Base-by-base conservation (phyloP, 1,140 invertebrate species). In the Leucophenga varia region DNA sequence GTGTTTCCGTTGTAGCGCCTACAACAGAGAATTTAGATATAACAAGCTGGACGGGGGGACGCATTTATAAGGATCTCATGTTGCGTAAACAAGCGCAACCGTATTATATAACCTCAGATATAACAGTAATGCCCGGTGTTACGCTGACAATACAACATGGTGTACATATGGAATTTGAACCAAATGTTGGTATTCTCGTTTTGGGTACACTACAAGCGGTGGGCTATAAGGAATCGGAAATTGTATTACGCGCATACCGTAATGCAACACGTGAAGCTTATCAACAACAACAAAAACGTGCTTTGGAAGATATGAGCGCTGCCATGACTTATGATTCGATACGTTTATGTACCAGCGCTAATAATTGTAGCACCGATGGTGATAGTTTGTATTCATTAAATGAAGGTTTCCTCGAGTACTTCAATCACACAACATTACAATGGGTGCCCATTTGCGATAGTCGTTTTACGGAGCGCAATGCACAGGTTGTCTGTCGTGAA, bases 401-500 rank as follows among this genome's bases (percentile, higher is more conserved):
- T 13, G 85, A 88, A 81, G 89, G 88, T 28, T 99, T 98, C 65
- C 75, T 99, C 22, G 92, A 99, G 78, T 88, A 95, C 59, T 98
- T 91, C 71, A 99, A 99, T 74, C 80, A 79, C 43, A 98, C 96
- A 3, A 96, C 94, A 0, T 76, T 93, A 8, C 93, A 98, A 72
- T 98, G 95, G 93, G 90, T 97, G 30, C 92, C 97, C 0, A 86
- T 98, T 69, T 99, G 97, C 77, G 97, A 99, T 79, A 81, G 83
- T 38, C 80, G 93, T 45, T 99, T 99, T 71, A 96, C 92, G 0
- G 91, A 96, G 71, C 80, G 92, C 63, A 97, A 97, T 75, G 93
- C 92, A 3, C 86, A 95, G 80, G 93, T 98, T 1, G 91, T 97
- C 0, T 99, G 97, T 70, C 81, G 90, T 16, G 91, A 98, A 71